Conservation (phyloP, 2,888 invertebrate species). For the Drosophila fulvimacula region DNA sequence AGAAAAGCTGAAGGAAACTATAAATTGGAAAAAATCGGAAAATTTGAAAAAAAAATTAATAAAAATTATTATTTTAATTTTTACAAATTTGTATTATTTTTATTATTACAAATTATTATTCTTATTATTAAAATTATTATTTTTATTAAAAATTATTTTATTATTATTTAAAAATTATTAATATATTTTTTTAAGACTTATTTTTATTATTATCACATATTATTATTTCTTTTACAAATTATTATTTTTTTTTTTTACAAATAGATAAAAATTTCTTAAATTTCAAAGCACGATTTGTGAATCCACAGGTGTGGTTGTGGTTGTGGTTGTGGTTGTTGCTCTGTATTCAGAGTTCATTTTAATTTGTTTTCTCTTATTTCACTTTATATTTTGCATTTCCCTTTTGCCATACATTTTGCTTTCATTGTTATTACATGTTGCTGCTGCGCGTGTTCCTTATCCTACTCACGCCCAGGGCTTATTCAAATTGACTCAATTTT, state of each 20-base stretch:
- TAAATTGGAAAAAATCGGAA: no score
- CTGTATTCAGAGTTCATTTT: neutral
- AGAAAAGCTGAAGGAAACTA: no score
- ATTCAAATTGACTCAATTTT: constrained; percentile 80
- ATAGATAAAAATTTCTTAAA: neutral
- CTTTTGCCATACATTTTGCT: constrained; percentile 13
- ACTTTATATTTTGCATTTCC: constrained; percentile 44
- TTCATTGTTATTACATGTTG: constrained; percentile 41
- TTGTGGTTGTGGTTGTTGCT: constrained; percentile 18
- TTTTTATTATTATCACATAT: no score
- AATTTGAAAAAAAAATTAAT: no score
- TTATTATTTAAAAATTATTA: no score
- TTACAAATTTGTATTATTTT: no score
- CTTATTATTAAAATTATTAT: no score
- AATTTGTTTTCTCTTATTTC: constrained; percentile 2
- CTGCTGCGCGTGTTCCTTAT: constrained; percentile 35
- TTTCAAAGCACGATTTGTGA: constrained; percentile 12
- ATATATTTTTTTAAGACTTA: no score
- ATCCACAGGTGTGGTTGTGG: constrained; percentile 35
- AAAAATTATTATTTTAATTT: no score
- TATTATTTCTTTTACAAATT: neutral
- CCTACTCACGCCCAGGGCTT: constrained; percentile 54
- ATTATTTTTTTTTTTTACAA: no score
- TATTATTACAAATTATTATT: no score
- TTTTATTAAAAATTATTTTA: no score